phyloP scores from a whole-genome alignment of 2,888 invertebrate genomes.

The Eretmocerus hayati region DNA sequence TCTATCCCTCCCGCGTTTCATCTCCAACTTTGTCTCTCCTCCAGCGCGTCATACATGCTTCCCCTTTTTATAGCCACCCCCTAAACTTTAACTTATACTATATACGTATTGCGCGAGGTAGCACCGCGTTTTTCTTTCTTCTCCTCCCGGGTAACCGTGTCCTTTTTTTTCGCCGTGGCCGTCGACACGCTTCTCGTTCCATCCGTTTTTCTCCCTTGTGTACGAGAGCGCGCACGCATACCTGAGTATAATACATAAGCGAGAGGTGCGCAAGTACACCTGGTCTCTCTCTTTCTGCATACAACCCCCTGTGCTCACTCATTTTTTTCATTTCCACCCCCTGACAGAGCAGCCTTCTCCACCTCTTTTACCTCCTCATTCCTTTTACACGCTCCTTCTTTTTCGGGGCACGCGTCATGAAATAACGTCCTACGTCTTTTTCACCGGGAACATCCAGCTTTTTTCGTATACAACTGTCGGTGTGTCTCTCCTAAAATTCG shows the following conservation, averaged over 20 bases:
- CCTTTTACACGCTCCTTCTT: too few relatives aligned
- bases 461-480: not conserved
- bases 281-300: too few relatives aligned
- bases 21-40: slow-evolving; percentile 22
- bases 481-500: slow-evolving; percentile 17
- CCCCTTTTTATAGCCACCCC: too few relatives aligned
- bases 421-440: not conserved
- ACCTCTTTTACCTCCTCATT: too few relatives aligned
- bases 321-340: not conserved
- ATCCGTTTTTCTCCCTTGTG: not conserved
- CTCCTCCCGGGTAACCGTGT: slow-evolving; percentile 6
- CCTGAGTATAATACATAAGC: too few relatives aligned
- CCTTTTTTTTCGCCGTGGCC: not conserved
- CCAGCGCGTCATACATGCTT: slow-evolving; percentile 28
- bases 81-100: too few relatives aligned
- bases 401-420: not conserved
- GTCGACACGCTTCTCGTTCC: not conserved
- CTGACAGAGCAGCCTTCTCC: not conserved
- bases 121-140: slow-evolving; percentile 23
- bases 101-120: too few relatives aligned
- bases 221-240: not conserved
- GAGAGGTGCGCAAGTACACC: too few relatives aligned
- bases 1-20: slow-evolving; percentile 26
- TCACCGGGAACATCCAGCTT: not conserved
- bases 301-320: too few relatives aligned